Evolutionary conservation across 1,140 invertebrate species (phyloP).

Genomic region (Lucilia sericata): DNA sequence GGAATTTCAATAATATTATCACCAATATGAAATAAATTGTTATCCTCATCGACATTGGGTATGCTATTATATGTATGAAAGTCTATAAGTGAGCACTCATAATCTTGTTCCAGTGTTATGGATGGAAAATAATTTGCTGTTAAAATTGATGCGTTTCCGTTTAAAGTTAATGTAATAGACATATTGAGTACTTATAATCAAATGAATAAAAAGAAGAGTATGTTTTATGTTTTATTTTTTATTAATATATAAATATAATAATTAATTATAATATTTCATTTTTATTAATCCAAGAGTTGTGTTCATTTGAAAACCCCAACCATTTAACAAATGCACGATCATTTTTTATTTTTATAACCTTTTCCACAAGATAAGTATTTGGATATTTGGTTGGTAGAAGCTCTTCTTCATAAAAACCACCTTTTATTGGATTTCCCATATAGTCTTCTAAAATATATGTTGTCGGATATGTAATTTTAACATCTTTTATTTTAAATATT

Average conservation of each 20-base stretch:
- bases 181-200: too few species aligned
- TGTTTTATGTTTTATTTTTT: too few species aligned
- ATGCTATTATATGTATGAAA: slow-evolving; percentile 64
- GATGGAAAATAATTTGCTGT: slow-evolving; percentile 52
- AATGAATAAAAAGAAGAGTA: too few species aligned
- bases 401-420: slow-evolving; percentile 64
- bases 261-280: slow-evolving; percentile 43
- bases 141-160: slow-evolving; percentile 46
- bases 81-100: slow-evolving; percentile 58
- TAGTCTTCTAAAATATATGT: slow-evolving; percentile 62
- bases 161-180: slow-evolving; percentile 54
- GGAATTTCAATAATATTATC: slow-evolving; percentile 57
- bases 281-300: slow-evolving; percentile 64
- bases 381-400: slow-evolving; percentile 58
- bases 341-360: slow-evolving; percentile 54
- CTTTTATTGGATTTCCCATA: slow-evolving; percentile 55
- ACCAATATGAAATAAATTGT: slow-evolving; percentile 63
- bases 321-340: slow-evolving; percentile 64
- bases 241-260: too few species aligned
- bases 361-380: slow-evolving; percentile 62
- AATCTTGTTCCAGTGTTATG: slow-evolving; percentile 51
- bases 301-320: slow-evolving; percentile 57
- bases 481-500: slow-evolving; percentile 62
- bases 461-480: slow-evolving; percentile 58
- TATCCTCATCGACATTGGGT: slow-evolving; percentile 59